Conservation (phyloP, 1,140 invertebrate genomes). For the Sitobion miscanthi region DNA sequence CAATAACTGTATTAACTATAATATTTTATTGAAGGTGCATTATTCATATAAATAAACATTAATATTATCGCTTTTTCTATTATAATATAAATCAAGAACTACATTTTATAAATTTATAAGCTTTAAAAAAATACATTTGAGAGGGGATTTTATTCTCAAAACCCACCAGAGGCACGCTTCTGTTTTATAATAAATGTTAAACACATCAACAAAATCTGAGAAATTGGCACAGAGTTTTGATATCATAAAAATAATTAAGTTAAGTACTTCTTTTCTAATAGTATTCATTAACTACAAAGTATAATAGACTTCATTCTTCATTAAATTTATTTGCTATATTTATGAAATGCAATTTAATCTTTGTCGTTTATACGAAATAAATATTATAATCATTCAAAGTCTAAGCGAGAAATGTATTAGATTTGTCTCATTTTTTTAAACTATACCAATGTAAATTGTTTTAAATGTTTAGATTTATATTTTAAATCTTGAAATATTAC, state of each 20-base stretch:
- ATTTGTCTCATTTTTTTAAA: not conserved
- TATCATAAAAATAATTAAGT: slow-evolving; percentile 8
- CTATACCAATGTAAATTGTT: not conserved
- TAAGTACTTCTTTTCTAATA: not conserved
- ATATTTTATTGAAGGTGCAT: not conserved
- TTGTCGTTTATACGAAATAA: not conserved
- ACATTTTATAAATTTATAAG: slow-evolving; percentile 1
- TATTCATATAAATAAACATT: not conserved
- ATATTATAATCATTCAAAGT: too few relatives aligned
- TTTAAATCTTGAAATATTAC: not conserved
- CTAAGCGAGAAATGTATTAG: not conserved
- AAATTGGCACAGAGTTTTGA: not conserved
- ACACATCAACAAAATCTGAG: not conserved
- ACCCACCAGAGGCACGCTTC: not conserved
- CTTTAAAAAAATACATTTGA: not conserved
- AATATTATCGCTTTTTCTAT: not conserved
- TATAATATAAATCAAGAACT: not conserved
- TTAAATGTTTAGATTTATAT: not conserved
- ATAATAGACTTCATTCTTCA: not conserved
- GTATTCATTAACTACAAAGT: not conserved
- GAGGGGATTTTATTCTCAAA: not conserved
- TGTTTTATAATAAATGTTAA: slow-evolving; percentile 1
- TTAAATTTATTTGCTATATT: not conserved
- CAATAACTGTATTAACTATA: not conserved
- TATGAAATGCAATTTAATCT: not conserved